phyloP scores from a whole-genome alignment of 2,113 vertebrate genomes.

The Oxygymnocypris stewartii region DNA sequence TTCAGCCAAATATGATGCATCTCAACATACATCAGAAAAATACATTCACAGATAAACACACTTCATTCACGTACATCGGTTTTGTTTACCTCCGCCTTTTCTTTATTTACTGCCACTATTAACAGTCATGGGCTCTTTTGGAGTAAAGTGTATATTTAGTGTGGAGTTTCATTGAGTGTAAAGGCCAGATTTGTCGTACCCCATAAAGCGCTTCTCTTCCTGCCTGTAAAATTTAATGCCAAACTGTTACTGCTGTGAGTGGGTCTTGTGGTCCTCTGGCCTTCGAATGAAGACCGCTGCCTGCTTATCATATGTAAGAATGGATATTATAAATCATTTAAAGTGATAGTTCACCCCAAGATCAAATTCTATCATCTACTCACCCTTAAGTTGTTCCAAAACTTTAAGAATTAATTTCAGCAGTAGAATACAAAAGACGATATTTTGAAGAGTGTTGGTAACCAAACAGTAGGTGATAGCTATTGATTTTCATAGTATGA shows the following conservation, averaged over 20 bases:
- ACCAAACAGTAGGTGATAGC: neutral
- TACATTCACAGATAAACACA: constrained; percentile 32
- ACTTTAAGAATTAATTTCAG: neutral
- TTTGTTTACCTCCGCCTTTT: constrained; percentile 55
- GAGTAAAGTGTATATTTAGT: constrained; percentile 74
- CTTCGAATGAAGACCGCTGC: neutral
- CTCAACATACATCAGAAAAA: no score
- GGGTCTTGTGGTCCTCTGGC: constrained; percentile 55
- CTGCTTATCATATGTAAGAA: neutral
- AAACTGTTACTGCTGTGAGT: constrained; percentile 68
- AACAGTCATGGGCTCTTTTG: constrained; percentile 66
- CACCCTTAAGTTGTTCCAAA: neutral
- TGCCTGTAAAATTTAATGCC: constrained; percentile 75
- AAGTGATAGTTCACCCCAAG: neutral
- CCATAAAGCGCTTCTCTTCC: constrained; percentile 77
- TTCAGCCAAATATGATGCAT: neutral
- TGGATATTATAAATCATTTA: neutral
- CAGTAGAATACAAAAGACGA: neutral
- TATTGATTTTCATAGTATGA: neutral
- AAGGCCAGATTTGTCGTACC: constrained; percentile 73
- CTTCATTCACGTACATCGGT: constrained; percentile 24
- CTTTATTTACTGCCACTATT: constrained; percentile 61
- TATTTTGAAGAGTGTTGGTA: neutral
- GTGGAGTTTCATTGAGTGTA: constrained; percentile 75
- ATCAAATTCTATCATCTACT: neutral